A percentile compares a stretch with the other conserved stretches of the same genome.
These are phyloP conservation scores for Mizuhopecten yessoensis DNA, from an alignment of 1,140 invertebrate genomes.

Conservation along the genomic window DNA sequence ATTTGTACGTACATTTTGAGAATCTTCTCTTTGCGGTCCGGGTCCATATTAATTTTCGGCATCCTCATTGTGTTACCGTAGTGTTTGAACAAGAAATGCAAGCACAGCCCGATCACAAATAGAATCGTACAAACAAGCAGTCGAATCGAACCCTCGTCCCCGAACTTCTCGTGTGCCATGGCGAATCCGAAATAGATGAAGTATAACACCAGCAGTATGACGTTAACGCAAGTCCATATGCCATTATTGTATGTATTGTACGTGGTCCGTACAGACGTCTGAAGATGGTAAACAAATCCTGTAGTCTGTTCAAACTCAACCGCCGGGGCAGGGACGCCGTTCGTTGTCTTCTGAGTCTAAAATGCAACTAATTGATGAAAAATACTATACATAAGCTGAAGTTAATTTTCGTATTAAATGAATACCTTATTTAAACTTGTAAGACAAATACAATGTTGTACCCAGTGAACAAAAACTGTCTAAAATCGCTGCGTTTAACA, in stretches of 20 bases:
- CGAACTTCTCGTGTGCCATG: constrained; percentile 68
- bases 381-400: too few species aligned
- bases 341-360: not conserved
- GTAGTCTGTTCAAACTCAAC: not conserved
- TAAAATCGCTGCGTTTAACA: too few species aligned
- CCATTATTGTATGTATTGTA: not conserved
- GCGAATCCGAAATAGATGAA: constrained; percentile 58
- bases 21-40: not conserved
- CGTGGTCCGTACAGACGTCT: not conserved
- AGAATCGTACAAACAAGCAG: constrained; percentile 70
- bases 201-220: constrained; percentile 43
- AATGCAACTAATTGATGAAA: too few species aligned
- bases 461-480: too few species aligned
- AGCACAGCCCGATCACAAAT: constrained; percentile 50
- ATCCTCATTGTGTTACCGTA: constrained; percentile 44
- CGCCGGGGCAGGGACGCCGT: not conserved
- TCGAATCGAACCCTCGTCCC: constrained; percentile 75
- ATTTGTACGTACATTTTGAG: not conserved
- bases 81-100: constrained; percentile 45
- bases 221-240: not conserved
- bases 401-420: too few species aligned
- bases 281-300: not conserved
- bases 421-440: too few species aligned
- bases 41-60: not conserved
- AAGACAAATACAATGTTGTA: too few species aligned